Percentiles rank a stretch among this genome's conserved stretches.
Conservation (phyloP, 2,888 invertebrate species). For the Dilophus febrilis region DNA sequence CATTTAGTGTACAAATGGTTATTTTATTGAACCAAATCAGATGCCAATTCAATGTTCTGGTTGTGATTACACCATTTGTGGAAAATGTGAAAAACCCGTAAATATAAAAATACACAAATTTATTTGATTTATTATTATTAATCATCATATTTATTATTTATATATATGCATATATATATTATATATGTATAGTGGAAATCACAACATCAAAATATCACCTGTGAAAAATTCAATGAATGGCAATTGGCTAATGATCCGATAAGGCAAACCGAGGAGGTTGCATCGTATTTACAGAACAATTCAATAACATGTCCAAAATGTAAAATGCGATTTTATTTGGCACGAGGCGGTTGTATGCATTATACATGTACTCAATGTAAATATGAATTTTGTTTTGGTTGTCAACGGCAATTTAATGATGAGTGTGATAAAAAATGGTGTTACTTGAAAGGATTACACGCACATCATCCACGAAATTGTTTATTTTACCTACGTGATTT, state of each 20-base stretch:
- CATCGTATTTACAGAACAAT: conserved; percentile 73
- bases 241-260: conserved; percentile 80
- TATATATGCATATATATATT: too few species aligned
- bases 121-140: neutral
- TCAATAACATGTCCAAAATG: conserved; percentile 89
- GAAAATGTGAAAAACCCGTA: conserved; percentile 71
- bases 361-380: conserved; percentile 91
- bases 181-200: conserved; percentile 51
- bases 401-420: conserved; percentile 63
- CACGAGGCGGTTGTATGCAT: conserved; percentile 90
- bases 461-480: conserved; percentile 91
- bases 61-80: conserved; percentile 81
- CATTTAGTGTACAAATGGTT: conserved; percentile 68
- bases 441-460: conserved; percentile 75
- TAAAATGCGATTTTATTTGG: conserved; percentile 74
- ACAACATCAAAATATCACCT: conserved; percentile 75
- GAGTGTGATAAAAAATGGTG: conserved; percentile 40
- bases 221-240: conserved; percentile 76
- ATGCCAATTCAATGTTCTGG: conserved; percentile 79
- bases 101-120: conserved; percentile 12
- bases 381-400: conserved; percentile 87
- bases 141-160: conserved; percentile 23
- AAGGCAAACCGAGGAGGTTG: conserved; percentile 63
- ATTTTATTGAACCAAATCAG: conserved; percentile 76
- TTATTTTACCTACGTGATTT: conserved; percentile 87